These are phyloP conservation scores for Anser brachyrhynchus DNA, from an alignment of 2,113 vertebrate genomes.

Conservation along the genomic window DNA sequence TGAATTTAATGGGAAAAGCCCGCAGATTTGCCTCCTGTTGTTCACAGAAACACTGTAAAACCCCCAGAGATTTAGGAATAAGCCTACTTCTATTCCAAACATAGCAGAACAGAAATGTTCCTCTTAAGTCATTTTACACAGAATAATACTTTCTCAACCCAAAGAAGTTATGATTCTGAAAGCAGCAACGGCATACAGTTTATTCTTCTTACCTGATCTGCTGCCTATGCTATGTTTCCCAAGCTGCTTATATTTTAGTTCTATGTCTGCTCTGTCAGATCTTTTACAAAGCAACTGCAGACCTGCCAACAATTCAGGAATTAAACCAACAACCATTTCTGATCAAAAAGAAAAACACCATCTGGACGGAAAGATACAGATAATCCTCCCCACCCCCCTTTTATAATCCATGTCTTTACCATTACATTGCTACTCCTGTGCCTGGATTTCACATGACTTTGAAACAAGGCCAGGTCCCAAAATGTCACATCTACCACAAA, in stretches of 20 bases:
- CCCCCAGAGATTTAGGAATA: neutral
- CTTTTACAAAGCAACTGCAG: neutral
- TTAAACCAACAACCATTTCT: neutral
- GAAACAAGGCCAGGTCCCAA: neutral
- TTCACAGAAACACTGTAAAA: neutral
- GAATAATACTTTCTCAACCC: neutral
- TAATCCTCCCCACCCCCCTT: too few relatives aligned
- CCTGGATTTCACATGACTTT: neutral
- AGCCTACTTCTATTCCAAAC: neutral
- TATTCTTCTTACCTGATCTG: neutral
- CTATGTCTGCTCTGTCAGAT: neutral
- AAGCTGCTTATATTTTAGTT: neutral
- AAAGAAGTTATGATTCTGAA: neutral
- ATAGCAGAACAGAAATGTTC: neutral
- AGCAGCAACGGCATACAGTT: neutral
- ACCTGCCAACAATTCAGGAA: neutral
- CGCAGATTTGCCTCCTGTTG: slow-evolving; percentile 4
- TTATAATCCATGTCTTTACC: neutral
- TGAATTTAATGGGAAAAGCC: slow-evolving; percentile 19
- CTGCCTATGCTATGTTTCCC: neutral
- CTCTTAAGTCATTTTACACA: neutral
- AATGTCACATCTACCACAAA: neutral
- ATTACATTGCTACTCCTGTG: neutral
- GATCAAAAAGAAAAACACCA: neutral
- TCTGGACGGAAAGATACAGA: neutral